These are phyloP conservation scores for Ophioderma brevispina DNA, from an alignment of 35 echinoderm and acorn worm species.

Conservation along the genomic window DNA sequence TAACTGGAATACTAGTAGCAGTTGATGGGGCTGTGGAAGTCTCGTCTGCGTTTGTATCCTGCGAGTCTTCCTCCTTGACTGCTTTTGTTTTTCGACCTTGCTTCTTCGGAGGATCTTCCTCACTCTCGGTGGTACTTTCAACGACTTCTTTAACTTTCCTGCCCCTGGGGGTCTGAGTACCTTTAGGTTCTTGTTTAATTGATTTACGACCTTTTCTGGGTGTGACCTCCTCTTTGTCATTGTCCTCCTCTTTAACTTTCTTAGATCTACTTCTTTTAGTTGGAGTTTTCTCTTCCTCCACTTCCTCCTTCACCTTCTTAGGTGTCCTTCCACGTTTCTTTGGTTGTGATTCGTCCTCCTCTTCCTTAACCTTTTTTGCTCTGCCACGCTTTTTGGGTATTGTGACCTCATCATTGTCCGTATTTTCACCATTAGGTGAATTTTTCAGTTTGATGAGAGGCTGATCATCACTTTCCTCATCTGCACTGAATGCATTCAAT, in stretches of 20 bases:
- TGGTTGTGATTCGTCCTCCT: background rate
- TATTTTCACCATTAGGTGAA: no score
- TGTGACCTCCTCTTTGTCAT: background rate
- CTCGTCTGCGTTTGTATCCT: background rate
- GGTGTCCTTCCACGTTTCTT: background rate
- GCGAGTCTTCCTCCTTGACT: background rate
- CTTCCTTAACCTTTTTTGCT: background rate
- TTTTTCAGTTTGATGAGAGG: background rate
- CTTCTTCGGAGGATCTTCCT: background rate
- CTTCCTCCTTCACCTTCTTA: background rate
- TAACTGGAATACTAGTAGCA: conserved; percentile 1
- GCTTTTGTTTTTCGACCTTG: background rate
- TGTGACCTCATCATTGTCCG: background rate
- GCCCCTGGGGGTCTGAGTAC: background rate
- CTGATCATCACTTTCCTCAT: conserved; percentile 6
- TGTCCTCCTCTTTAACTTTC: background rate
- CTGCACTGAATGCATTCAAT: no score
- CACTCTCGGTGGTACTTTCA: background rate
- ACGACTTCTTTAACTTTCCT: background rate
- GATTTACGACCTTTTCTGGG: background rate
- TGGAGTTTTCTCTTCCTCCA: background rate
- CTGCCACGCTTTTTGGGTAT: background rate
- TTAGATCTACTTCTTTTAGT: conserved; percentile 16
- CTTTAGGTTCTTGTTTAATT: conserved; percentile 16
- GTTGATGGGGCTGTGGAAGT: background rate